Percentiles rank a stretch among this genome's conserved stretches.
Conservation (phyloP, 2,888 invertebrate genomes). For the Eupithecia insigniata region DNA sequence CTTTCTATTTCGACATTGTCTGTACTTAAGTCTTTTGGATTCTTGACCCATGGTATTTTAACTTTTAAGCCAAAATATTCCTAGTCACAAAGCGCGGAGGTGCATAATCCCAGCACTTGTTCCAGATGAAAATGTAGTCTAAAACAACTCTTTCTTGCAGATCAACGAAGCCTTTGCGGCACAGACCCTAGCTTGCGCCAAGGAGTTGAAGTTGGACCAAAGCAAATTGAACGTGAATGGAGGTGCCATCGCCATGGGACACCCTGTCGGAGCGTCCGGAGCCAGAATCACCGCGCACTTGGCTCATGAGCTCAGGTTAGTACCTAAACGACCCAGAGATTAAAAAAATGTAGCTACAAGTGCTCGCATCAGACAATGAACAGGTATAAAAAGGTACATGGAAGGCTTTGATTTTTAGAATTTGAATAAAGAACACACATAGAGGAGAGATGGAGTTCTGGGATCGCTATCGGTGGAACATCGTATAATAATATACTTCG, state of each 20-base stretch:
- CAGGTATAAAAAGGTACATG: too few relatives aligned
- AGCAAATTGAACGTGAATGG: slow-evolving; percentile 96
- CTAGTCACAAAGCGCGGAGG: not conserved
- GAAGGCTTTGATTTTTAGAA: not conserved
- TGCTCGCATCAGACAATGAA: not conserved
- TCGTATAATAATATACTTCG: too few relatives aligned
- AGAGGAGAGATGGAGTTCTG: too few relatives aligned
- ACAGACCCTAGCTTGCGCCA: slow-evolving; percentile 95
- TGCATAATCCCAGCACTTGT: not conserved
- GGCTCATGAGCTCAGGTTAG: slow-evolving; percentile 93
- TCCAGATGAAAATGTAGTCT: not conserved
- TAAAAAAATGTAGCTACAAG: too few relatives aligned
- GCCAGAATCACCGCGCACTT: slow-evolving; percentile 95
- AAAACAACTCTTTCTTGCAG: slow-evolving; percentile 71
- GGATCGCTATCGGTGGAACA: too few relatives aligned
- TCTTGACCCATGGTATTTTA: not conserved
- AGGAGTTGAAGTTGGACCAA: slow-evolving; percentile 92
- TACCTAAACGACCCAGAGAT: not conserved
- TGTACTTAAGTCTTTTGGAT: not conserved
- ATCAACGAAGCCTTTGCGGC: slow-evolving; percentile 99
- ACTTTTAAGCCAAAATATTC: not conserved
- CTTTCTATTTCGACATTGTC: not conserved
- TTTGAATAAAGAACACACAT: not conserved
- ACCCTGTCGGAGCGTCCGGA: slow-evolving; percentile 96
- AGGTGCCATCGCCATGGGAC: slow-evolving; percentile 97